Conservation (phyloP, 1,140 invertebrate genomes). For the Pogonomyrmex barbatus region DNA sequence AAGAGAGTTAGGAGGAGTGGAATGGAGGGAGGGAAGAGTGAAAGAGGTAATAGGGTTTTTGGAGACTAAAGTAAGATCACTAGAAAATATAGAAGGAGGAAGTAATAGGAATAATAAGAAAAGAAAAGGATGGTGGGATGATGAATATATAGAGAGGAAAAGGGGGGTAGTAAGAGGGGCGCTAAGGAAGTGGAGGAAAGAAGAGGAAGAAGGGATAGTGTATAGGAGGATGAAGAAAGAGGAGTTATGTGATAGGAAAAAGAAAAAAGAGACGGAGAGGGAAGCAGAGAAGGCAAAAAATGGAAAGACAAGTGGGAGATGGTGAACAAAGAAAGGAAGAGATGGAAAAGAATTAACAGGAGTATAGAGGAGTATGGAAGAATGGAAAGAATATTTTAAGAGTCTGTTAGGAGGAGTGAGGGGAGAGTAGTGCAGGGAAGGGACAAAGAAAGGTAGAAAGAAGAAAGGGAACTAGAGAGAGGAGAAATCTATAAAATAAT, state of each 20-base stretch:
- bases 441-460: background rate
- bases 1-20: too few species aligned
- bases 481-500: too few species aligned
- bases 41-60: too few species aligned
- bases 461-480: background rate
- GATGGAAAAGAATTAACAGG: background rate
- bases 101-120: too few species aligned
- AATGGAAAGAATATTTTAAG: background rate
- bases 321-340: background rate
- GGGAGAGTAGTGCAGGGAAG: too few species aligned
- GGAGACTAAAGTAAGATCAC: too few species aligned
- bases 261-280: background rate
- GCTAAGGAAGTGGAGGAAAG: background rate
- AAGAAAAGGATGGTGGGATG: too few species aligned
- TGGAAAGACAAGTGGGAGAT: background rate
- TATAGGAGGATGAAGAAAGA: background rate
- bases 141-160: too few species aligned
- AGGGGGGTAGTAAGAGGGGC: too few species aligned
- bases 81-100: too few species aligned
- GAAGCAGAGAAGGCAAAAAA: background rate
- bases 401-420: background rate
- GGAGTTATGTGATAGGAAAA: background rate
- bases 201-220: background rate
- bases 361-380: background rate
- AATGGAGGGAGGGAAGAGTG: too few species aligned